phyloP scores from a whole-genome alignment of 1,140 invertebrate genomes.

The Bombus consobrinus region DNA sequence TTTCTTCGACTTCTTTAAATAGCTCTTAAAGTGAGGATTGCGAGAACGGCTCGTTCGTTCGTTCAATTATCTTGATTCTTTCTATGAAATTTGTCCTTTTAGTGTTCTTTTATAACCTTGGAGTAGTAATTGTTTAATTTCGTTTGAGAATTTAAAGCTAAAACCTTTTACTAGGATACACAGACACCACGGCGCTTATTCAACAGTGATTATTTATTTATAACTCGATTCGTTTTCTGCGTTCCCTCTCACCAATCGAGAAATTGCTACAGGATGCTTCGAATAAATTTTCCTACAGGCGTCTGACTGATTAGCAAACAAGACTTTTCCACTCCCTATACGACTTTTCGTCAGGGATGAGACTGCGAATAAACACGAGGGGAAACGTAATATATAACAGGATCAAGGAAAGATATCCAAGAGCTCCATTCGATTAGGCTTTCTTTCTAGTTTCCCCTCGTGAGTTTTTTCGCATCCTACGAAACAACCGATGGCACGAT shows the following conservation, averaged over 20 bases:
- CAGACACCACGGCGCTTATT: background rate
- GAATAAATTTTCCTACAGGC: background rate
- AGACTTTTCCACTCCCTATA: background rate
- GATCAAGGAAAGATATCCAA: slow-evolving; percentile 17
- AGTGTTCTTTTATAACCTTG: background rate
- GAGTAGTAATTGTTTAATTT: background rate
- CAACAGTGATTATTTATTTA: background rate
- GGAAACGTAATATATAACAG: slow-evolving; percentile 21
- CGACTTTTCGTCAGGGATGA: background rate
- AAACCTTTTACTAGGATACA: background rate
- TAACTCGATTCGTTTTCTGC: background rate
- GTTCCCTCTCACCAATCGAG: background rate
- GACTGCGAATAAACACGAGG: background rate
- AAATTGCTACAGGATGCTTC: background rate
- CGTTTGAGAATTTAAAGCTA: background rate
- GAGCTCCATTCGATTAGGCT: slow-evolving; percentile 32
- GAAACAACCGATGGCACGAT: slow-evolving; percentile 29
- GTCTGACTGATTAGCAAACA: background rate
- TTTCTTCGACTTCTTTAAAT: background rate
- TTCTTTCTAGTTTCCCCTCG: slow-evolving; percentile 6
- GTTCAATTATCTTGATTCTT: background rate
- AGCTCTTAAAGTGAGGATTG: too few species aligned
- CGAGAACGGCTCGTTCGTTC: too few species aligned
- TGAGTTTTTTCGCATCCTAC: slow-evolving; percentile 18
- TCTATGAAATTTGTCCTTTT: too few species aligned